Conservation (phyloP, 2,113 vertebrate species). For the Polypterus senegalus region DNA sequence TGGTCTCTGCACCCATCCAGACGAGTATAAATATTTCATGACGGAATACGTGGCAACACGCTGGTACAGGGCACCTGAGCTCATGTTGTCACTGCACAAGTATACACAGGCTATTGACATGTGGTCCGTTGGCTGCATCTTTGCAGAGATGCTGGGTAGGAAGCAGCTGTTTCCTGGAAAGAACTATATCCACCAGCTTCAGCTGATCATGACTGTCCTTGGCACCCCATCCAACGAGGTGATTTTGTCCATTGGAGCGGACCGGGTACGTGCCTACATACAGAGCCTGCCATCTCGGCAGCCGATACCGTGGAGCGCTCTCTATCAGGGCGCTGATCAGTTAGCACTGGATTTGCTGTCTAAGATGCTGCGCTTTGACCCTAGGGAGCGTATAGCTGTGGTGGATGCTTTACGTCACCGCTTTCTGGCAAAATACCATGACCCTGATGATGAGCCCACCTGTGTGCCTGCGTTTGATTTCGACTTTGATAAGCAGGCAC, state of each 20-base stretch:
- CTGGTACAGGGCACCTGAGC: slow-evolving; percentile 90
- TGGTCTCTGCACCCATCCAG: slow-evolving; percentile 66
- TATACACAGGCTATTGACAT: slow-evolving; percentile 86
- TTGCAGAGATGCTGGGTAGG: slow-evolving; percentile 85
- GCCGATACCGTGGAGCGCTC: slow-evolving; percentile 54
- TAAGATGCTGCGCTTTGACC: slow-evolving; percentile 73
- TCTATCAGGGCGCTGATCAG: slow-evolving; percentile 65
- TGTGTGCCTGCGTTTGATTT: slow-evolving; percentile 90
- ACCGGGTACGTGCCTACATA: slow-evolving; percentile 64
- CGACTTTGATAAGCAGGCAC: slow-evolving; percentile 66
- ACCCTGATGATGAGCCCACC: slow-evolving; percentile 77
- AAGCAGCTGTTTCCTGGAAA: slow-evolving; percentile 83
- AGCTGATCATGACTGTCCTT: slow-evolving; percentile 76
- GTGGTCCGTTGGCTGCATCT: slow-evolving; percentile 93
- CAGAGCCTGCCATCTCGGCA: slow-evolving; percentile 68
- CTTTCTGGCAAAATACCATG: slow-evolving; percentile 81
- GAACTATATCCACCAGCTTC: slow-evolving; percentile 84
- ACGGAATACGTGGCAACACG: slow-evolving; percentile 91
- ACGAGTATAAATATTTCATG: slow-evolving; percentile 77
- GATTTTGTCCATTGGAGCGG: slow-evolving; percentile 50
- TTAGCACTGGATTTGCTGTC: slow-evolving; percentile 60
- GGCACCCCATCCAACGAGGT: slow-evolving; percentile 68
- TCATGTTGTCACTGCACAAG: slow-evolving; percentile 77
- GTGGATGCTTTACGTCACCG: slow-evolving; percentile 69
- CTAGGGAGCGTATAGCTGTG: slow-evolving; percentile 61